Evolutionary conservation across 2,888 invertebrate species (phyloP).

Genomic region (Penaeus monodon): DNA sequence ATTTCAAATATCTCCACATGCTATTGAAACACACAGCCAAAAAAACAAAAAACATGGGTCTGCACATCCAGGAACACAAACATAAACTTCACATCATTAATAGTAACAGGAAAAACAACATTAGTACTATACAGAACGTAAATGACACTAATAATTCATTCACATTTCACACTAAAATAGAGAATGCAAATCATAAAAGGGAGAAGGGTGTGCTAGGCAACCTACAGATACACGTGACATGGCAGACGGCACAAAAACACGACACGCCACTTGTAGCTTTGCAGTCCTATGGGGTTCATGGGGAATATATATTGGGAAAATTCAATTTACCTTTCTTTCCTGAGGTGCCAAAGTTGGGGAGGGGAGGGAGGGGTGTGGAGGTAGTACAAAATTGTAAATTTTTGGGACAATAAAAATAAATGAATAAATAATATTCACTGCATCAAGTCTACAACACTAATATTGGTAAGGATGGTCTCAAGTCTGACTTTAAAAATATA

Average conservation of each 20-base stretch:
- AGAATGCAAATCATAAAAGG: neutral
- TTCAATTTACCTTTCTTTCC: conserved; percentile 54
- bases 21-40: too few species aligned
- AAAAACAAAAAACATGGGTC: too few species aligned
- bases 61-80: too few species aligned
- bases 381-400: neutral
- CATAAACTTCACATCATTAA: too few species aligned
- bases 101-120: too few species aligned
- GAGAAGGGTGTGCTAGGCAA: conserved; percentile 44
- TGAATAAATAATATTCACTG: too few species aligned
- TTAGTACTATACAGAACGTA: too few species aligned
- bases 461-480: too few species aligned
- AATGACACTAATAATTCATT: conserved; percentile 6
- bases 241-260: conserved; percentile 45
- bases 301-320: conserved; percentile 45
- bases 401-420: too few species aligned
- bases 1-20: too few species aligned
- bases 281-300: conserved; percentile 47
- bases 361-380: neutral
- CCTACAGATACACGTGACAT: conserved; percentile 48
- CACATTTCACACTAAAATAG: neutral
- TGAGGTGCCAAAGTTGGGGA: conserved; percentile 23
- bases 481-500: too few species aligned
- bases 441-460: too few species aligned
- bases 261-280: conserved; percentile 52